Base-by-base conservation (phyloP, 2,888 invertebrate species). In the Busseola fusca region DNA sequence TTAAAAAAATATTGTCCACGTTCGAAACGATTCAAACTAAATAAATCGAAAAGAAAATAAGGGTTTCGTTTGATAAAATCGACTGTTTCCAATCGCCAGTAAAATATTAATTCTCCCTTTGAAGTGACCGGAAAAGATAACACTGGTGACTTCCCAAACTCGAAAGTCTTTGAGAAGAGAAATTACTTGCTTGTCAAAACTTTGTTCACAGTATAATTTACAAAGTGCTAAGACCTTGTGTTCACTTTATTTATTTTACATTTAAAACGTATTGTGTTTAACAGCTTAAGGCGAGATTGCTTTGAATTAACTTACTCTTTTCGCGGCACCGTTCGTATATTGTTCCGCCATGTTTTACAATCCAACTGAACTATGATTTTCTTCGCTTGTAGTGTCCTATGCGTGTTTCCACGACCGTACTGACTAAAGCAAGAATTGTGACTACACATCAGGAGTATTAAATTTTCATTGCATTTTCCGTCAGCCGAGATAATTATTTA, bases 391-490 rank as follows among this genome's bases (percentile, higher is more conserved):
- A 52, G 71, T 78, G 75, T 48, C 42, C 65, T 71, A 58, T 72
- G 40, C 73, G 74, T 76, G 74, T 64, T 58, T 45, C 76, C 80
- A 88, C 93, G 92, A 93, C 94, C 92, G 93, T 87, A 82, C 90
- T 62, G 86, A 79, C 78, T 87, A 86, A 86, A 85, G 88, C 85
- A 86, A 88, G 87, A 86, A 86, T 87, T 88, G 87, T 90, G 87
- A 91, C 91, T 92, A 91, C 90, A 90, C 89, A 88, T 91, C 87
- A 87, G 87, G 87, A 86, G 89, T 89, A 90, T 92, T 90, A 91
- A 91, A 91, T 91, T 88, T 87, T 89, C 89, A 91, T 91, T 92
- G 93, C 93, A 92, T 91, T 93, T 93, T 89, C 88, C 88, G 86
- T 85, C 84, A 87, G 84, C 68, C 67, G 87, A 90, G 88, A 90